Conservation (phyloP, 2,113 vertebrate genomes). For the Datnioides undecimradiatus region DNA sequence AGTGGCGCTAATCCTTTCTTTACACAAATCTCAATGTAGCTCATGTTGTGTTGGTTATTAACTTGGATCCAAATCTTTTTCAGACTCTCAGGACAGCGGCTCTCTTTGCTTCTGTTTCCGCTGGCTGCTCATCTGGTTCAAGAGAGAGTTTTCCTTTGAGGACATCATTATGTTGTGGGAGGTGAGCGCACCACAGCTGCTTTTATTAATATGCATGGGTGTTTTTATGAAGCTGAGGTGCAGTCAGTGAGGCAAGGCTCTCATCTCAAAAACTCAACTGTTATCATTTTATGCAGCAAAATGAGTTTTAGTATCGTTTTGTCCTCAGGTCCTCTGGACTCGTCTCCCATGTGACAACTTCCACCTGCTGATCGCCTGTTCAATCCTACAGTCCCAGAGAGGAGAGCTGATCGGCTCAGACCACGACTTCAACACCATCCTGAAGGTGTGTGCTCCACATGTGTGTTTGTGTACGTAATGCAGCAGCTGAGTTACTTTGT, state of each 20-base stretch:
- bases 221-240: not conserved
- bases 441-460: conserved; percentile 84
- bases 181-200: conserved; percentile 73
- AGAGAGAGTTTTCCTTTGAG: conserved; percentile 92
- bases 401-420: conserved; percentile 90
- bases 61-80: too few relatives aligned
- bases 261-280: too few relatives aligned
- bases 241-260: not conserved
- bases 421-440: conserved; percentile 93
- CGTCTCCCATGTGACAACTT: conserved; percentile 90
- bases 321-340: conserved; percentile 89
- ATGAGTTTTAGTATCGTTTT: not conserved
- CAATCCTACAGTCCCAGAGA: conserved; percentile 90
- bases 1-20: too few relatives aligned
- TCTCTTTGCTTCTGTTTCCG: conserved; percentile 90
- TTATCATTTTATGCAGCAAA: not conserved
- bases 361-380: conserved; percentile 91
- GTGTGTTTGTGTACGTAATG: not conserved
- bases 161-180: conserved; percentile 93
- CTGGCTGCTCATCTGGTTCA: conserved; percentile 96
- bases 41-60: too few relatives aligned
- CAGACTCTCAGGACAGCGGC: conserved; percentile 87
- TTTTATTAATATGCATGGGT: not conserved
- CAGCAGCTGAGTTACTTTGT: not conserved
- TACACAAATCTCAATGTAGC: too few relatives aligned